Evolutionary conservation across 2,113 vertebrate genomes (phyloP), one percentile per base, ranked within the genome.

Genomic region (Passer montanus): DNA sequence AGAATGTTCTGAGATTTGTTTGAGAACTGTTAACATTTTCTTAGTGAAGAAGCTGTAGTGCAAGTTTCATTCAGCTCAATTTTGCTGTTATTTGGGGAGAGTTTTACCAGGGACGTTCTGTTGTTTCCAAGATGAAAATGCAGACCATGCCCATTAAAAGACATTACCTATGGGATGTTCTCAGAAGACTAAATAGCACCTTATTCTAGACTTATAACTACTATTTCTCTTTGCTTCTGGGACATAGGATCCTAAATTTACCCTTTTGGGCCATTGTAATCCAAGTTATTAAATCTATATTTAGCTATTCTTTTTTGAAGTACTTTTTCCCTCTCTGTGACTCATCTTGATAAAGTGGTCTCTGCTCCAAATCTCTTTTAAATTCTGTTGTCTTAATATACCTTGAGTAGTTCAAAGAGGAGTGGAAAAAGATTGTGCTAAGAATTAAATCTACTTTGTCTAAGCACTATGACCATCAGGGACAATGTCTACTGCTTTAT

Each of bases 371-470:
- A 95, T 81, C 66, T 77, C 44, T 91, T 11, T 80, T 89, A 70
- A 18, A 35, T 84, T 89, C 58, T 86, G 14, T 72, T 94, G 64
- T 78, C 74, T 85, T 93, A 94, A 67, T 67, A 43, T 72, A 94
- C 84, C 79, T 86, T 55, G 24, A 90, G 24, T 43, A 64, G n/a
- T 24, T 93, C 67, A 58, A 75, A 93, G 63, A 83, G 5, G 17
- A 81, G 35, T 43, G 35, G 58, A 46, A 93, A 86, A 86, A 92
- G 39, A 80, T 86, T 89, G 86, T 0, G 0, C 77, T 91, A 80
- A 87, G 43, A 93, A 90, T 87, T 96, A 93, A 96, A 93, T 92
- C 78, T 90, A 13, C 66, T 94, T 95, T 94, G 63, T 76, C 43
- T 82, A 69, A 89, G 31, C 33, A 59, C 28, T 73, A 2, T 52